phyloP scores from a whole-genome alignment of 2,888 invertebrate genomes.

The Diarsia mendica region DNA sequence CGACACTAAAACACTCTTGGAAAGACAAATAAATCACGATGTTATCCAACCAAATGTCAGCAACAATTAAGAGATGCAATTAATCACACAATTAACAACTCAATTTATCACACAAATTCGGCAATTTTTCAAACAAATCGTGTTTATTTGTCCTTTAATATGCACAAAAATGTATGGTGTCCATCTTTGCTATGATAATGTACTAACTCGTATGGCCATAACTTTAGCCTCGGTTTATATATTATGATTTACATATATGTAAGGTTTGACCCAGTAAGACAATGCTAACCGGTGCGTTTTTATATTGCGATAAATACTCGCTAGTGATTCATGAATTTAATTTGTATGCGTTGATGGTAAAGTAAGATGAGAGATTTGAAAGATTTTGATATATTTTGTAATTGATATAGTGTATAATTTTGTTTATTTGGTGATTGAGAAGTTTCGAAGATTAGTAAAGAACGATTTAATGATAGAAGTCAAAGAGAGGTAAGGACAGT shows the following conservation, averaged over 20 bases:
- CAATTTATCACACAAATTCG: conserved; percentile 23
- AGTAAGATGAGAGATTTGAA: conserved; percentile 4
- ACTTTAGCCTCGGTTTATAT: conserved; percentile 48
- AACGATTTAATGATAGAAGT: not conserved
- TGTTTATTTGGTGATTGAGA: not conserved
- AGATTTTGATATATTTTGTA: no score
- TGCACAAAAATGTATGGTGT: conserved; percentile 4
- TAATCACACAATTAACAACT: conserved; percentile 16
- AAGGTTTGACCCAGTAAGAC: conserved; percentile 62
- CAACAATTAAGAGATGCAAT: conserved; percentile 25
- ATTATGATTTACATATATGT: conserved; percentile 60
- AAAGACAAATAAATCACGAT: not conserved
- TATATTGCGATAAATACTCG: conserved; percentile 27
- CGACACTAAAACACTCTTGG: not conserved
- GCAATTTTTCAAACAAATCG: conserved; percentile 3
- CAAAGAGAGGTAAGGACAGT: not conserved
- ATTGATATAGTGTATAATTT: no score
- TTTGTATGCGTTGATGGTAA: conserved; percentile 13
- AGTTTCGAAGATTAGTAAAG: not conserved
- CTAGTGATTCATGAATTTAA: conserved; percentile 25
- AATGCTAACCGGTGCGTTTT: conserved; percentile 58
- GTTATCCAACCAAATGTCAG: conserved; percentile 34
- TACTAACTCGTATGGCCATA: conserved; percentile 28
- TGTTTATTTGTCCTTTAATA: conserved; percentile 22
- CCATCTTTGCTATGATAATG: conserved; percentile 35